These are phyloP conservation scores for Pollenia labialis DNA, from an alignment of 2,888 invertebrate species.

Conservation along the genomic window DNA sequence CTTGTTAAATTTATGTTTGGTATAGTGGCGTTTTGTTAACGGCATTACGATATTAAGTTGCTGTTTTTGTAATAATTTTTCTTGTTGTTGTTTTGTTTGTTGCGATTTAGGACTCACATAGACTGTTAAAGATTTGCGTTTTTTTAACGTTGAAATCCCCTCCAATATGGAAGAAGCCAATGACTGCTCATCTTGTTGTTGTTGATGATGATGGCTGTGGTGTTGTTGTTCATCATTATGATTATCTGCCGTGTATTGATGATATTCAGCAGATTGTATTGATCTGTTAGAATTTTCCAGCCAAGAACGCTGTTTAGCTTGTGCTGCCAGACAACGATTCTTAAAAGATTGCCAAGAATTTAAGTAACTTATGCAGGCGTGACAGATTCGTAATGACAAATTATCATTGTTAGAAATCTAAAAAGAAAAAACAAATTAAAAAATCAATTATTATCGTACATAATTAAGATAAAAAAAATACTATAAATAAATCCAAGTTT, in stretches of 20 bases:
- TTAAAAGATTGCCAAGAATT: slow-evolving; percentile 85
- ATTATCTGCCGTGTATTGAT: slow-evolving; percentile 69
- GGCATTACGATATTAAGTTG: slow-evolving; percentile 70
- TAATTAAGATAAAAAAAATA: not conserved
- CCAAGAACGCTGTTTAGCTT: slow-evolving; percentile 83
- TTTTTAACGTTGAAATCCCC: slow-evolving; percentile 82
- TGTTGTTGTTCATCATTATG: slow-evolving; percentile 67
- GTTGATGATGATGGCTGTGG: slow-evolving; percentile 74
- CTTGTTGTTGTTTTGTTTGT: slow-evolving; percentile 62
- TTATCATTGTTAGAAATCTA: slow-evolving; percentile 82
- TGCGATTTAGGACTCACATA: slow-evolving; percentile 82
- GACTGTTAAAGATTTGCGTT: slow-evolving; percentile 83
- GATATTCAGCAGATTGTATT: slow-evolving; percentile 75
- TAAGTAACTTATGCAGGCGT: slow-evolving; percentile 84
- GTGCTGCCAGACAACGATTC: slow-evolving; percentile 83
- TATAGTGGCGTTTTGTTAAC: slow-evolving; percentile 71
- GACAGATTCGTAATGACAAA: slow-evolving; percentile 83
- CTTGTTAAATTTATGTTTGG: slow-evolving; percentile 69
- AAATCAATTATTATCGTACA: not conserved
- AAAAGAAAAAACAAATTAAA: slow-evolving; percentile 37
- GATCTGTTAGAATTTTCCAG: slow-evolving; percentile 77
- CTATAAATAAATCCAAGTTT: no score
- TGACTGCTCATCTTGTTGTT: slow-evolving; percentile 72
- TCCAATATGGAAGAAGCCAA: slow-evolving; percentile 80
- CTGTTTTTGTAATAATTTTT: slow-evolving; percentile 68